These are phyloP conservation scores for Dynastes grantii DNA, from an alignment of 2,888 invertebrate genomes.

Conservation along the genomic window DNA sequence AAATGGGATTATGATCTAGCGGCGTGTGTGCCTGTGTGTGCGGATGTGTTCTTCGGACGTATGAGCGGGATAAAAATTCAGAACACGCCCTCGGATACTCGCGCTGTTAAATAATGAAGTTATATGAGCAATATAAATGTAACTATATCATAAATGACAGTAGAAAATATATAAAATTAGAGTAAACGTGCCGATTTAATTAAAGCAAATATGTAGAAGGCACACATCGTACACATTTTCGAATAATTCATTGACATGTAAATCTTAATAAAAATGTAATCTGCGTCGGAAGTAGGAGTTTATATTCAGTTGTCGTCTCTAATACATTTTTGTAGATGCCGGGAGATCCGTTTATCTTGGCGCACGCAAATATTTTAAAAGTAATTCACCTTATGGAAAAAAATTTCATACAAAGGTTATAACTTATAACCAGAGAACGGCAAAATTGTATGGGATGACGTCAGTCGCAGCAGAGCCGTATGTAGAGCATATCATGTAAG, in stretches of 20 bases:
- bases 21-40: constrained; percentile 32
- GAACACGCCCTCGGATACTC: constrained; percentile 39
- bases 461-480: too few species aligned
- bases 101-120: constrained; percentile 46
- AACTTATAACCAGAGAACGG: too few species aligned
- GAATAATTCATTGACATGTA: constrained; percentile 17
- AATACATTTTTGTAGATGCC: too few species aligned
- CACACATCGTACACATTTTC: constrained; percentile 1
- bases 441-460: too few species aligned
- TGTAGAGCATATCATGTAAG: too few species aligned
- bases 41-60: constrained; percentile 33
- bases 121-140: constrained; percentile 46
- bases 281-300: too few species aligned
- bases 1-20: constrained; percentile 45
- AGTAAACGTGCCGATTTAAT: constrained; percentile 27
- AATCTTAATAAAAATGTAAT: background rate
- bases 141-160: constrained; percentile 44
- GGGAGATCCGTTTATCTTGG: too few species aligned
- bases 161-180: constrained; percentile 36
- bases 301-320: too few species aligned
- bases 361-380: too few species aligned
- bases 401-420: too few species aligned
- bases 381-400: too few species aligned
- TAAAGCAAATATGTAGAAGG: constrained; percentile 4
- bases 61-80: constrained; percentile 44